Percentiles rank a stretch among this genome's conserved stretches.
These are phyloP conservation scores for Trachelipus rathkii DNA, from an alignment of 1,140 invertebrate species.

Conservation along the genomic window DNA sequence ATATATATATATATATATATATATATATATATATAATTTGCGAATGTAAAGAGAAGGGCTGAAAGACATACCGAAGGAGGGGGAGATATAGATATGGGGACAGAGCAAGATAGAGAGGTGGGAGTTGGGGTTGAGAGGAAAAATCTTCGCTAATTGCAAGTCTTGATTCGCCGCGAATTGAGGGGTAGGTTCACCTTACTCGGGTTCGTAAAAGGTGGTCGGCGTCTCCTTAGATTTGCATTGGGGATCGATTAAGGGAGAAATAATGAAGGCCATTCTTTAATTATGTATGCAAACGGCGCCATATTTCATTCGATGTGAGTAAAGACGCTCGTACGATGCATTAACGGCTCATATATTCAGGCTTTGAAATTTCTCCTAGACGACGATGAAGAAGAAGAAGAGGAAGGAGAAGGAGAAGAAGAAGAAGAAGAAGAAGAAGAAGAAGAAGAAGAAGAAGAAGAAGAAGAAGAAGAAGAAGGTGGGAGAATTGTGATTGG, in stretches of 20 bases:
- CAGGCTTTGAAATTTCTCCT: neutral
- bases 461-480: too few species aligned
- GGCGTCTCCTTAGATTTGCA: constrained; percentile 2
- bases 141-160: neutral
- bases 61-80: too few species aligned
- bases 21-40: neutral
- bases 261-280: constrained; percentile 7
- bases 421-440: too few species aligned
- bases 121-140: too few species aligned
- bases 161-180: neutral
- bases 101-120: neutral
- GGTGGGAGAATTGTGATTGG: too few species aligned
- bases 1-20: neutral
- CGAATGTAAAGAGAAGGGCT: too few species aligned
- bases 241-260: constrained; percentile 6
- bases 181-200: neutral
- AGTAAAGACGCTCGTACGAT: neutral
- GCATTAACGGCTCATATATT: constrained; percentile 12
- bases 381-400: too few species aligned
- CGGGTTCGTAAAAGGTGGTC: neutral
- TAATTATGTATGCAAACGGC: constrained; percentile 12
- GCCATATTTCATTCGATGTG: constrained; percentile 12
- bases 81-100: neutral
- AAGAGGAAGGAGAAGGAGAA: too few species aligned
- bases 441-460: too few species aligned